Conservation (phyloP, 35 echinoderm and acorn worm species). For the Holothuria glaberrima region DNA sequence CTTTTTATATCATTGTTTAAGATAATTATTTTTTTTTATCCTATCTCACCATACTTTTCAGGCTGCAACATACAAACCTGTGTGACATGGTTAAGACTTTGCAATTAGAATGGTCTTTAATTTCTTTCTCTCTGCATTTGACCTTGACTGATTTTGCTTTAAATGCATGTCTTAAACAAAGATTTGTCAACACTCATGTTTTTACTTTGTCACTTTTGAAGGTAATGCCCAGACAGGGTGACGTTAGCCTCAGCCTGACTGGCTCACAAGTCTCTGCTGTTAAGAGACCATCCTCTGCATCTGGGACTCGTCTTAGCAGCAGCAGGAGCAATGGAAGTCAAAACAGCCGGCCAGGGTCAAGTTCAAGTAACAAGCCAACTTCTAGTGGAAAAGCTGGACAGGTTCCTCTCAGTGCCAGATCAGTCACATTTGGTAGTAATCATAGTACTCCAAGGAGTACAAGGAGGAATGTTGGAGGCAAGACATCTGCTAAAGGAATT, state of each 20-base stretch:
- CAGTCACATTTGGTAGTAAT: slow-evolving; percentile 40
- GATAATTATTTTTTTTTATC: no score
- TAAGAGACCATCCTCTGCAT: slow-evolving; percentile 72
- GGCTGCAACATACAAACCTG: no score
- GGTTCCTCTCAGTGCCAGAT: slow-evolving; percentile 32
- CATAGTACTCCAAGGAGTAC: slow-evolving; percentile 46
- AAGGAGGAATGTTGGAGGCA: not conserved
- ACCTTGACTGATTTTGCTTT: no score
- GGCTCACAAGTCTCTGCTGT: slow-evolving; percentile 86
- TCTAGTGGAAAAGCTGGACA: slow-evolving; percentile 7
- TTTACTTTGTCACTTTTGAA: not conserved
- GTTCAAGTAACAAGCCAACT: slow-evolving; percentile 48
- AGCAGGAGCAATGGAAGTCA: not conserved
- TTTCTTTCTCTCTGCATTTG: no score
- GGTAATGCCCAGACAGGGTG: slow-evolving; percentile 33
- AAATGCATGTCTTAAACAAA: no score
- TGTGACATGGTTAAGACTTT: no score
- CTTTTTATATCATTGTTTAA: no score
- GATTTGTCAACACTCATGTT: not conserved
- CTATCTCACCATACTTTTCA: no score
- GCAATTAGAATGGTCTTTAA: no score
- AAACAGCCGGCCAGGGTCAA: slow-evolving; percentile 22
- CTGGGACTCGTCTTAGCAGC: slow-evolving; percentile 15
- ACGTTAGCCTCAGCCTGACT: slow-evolving; percentile 81
- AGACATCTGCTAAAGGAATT: not conserved